These are phyloP conservation scores for Ostrea edulis DNA, from an alignment of 1,140 invertebrate genomes.

Conservation along the genomic window DNA sequence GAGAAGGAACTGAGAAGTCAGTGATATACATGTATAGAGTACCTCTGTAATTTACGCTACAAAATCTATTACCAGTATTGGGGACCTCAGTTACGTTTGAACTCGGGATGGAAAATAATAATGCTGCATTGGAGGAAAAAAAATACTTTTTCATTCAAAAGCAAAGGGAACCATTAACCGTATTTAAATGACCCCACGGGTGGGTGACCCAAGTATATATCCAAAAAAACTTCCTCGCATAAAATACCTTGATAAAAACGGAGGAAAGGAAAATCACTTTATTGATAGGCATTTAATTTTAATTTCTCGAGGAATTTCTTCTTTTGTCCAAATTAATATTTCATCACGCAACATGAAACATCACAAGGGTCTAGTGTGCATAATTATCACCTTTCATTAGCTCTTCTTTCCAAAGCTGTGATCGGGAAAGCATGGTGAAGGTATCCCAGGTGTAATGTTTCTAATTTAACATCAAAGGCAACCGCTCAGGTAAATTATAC, in stretches of 20 bases:
- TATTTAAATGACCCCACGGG: conserved; percentile 13
- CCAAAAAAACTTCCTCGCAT: conserved; percentile 29
- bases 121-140: conserved; percentile 9
- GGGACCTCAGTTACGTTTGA: background rate
- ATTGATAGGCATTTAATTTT: conserved; percentile 36
- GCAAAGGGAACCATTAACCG: conserved; percentile 7
- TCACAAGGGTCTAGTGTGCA: conserved; percentile 2
- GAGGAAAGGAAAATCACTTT: conserved; percentile 9
- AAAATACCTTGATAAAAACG: background rate
- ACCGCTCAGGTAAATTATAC: conserved; percentile 38
- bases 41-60: too few species aligned
- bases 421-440: conserved; percentile 28
- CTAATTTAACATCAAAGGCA: conserved; percentile 33
- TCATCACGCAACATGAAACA: conserved; percentile 34
- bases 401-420: background rate
- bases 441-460: conserved; percentile 36
- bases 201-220: conserved; percentile 14
- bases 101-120: background rate
- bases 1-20: too few species aligned
- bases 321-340: conserved; percentile 35
- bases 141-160: background rate
- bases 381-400: conserved; percentile 37
- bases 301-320: conserved; percentile 33
- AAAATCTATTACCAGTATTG: too few species aligned
- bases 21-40: too few species aligned